A percentile compares a stretch with the other conserved stretches of the same genome.
Conservation (phyloP, 2,113 vertebrate genomes). For the Mustela nigripes region DNA sequence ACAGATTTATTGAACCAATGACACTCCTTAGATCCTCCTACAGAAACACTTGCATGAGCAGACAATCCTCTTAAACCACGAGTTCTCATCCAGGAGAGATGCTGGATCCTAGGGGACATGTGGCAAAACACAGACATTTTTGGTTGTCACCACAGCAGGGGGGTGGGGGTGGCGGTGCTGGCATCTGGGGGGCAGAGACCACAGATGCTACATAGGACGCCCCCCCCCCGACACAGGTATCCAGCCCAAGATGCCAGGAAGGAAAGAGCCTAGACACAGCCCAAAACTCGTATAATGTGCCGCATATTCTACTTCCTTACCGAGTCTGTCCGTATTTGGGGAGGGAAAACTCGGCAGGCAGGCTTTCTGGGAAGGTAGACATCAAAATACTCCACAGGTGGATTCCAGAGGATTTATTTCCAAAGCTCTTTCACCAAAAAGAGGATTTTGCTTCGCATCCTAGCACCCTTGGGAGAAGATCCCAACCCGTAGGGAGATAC, state of each 20-base stretch:
- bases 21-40: not conserved
- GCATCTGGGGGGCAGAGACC: too few relatives aligned
- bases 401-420: not conserved
- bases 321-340: not conserved
- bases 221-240: not conserved
- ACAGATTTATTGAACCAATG: rapidly evolving
- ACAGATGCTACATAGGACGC: rapidly evolving
- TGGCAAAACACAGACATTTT: not conserved
- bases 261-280: not conserved
- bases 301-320: not conserved
- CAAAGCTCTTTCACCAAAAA: not conserved
- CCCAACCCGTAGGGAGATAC: not conserved
- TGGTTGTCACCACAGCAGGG: not conserved
- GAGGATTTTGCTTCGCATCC: not conserved
- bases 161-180: not conserved
- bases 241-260: too few relatives aligned
- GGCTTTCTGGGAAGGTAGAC: not conserved
- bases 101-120: too few relatives aligned
- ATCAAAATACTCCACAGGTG: not conserved
- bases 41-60: not conserved
- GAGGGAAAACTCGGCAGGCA: not conserved
- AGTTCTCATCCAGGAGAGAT: not conserved
- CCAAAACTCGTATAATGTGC: not conserved
- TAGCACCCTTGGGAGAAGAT: not conserved
- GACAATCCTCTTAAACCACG: not conserved